These are phyloP conservation scores for Calliopum simillimum DNA, from an alignment of 2,888 invertebrate species.

Conservation along the genomic window DNA sequence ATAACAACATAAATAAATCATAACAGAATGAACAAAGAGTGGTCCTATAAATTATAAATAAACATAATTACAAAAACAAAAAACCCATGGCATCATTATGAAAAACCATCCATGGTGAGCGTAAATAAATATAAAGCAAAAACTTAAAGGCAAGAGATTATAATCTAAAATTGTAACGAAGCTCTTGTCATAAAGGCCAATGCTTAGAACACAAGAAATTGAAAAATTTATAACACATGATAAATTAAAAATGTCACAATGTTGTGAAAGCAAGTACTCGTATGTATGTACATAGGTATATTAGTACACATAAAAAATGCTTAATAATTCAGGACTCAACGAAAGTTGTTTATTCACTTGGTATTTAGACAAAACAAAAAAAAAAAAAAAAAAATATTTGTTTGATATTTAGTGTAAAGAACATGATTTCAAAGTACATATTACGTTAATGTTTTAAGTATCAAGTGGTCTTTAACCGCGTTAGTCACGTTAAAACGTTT, in stretches of 20 bases:
- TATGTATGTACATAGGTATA: no score
- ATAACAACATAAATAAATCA: no score
- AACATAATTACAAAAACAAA: no score
- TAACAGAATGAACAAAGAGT: no score
- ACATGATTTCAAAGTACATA: no score
- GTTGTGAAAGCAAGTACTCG: neutral
- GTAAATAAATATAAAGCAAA: neutral
- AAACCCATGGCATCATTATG: no score
- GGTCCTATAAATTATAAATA: no score
- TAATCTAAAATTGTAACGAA: slow-evolving; percentile 30
- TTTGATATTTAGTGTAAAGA: neutral
- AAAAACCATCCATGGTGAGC: neutral
- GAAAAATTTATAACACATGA: neutral
- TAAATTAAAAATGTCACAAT: slow-evolving; percentile 2
- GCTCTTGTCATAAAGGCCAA: slow-evolving; percentile 25
- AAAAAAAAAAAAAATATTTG: no score
- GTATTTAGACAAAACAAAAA: neutral
- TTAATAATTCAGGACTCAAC: neutral
- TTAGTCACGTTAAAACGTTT: no score
- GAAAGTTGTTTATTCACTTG: neutral
- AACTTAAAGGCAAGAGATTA: neutral
- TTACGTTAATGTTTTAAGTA: no score
- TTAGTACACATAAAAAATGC: no score
- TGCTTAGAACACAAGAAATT: neutral
- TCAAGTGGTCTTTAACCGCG: no score